Conservation (phyloP, 2,888 invertebrate genomes). For the Mythimna albipuncta region DNA sequence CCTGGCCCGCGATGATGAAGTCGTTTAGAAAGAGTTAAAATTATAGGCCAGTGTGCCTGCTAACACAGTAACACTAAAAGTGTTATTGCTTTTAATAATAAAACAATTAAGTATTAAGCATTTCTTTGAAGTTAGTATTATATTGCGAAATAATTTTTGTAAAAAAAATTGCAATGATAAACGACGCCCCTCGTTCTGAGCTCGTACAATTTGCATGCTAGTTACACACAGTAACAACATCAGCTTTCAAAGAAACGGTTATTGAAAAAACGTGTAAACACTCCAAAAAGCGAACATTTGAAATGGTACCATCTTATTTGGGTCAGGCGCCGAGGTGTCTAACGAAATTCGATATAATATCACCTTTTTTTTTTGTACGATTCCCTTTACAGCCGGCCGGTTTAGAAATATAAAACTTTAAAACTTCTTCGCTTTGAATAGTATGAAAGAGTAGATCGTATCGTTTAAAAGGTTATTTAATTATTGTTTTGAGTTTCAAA, state of each 20-base stretch:
- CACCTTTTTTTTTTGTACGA: slow-evolving; percentile 59
- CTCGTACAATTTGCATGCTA: not conserved
- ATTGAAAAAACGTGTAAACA: slow-evolving; percentile 15
- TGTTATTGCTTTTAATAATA: slow-evolving; percentile 49
- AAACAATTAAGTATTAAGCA: not conserved
- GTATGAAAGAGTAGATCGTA: slow-evolving; percentile 22
- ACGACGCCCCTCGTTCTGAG: not conserved
- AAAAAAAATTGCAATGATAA: not conserved
- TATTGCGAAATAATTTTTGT: not conserved
- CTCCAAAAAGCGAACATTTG: slow-evolving; percentile 32
- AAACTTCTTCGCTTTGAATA: slow-evolving; percentile 12
- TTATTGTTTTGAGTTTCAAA: slow-evolving; percentile 16
- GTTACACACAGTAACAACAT: not conserved
- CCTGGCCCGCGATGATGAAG: slow-evolving; percentile 76
- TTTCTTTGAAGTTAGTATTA: not conserved
- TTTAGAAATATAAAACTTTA: slow-evolving; percentile 37
- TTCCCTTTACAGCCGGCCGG: slow-evolving; percentile 57
- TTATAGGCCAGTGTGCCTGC: slow-evolving; percentile 61
- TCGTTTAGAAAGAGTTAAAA: slow-evolving; percentile 75
- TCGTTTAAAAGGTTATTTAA: slow-evolving; percentile 26
- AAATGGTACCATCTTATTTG: slow-evolving; percentile 60
- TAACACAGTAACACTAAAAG: slow-evolving; percentile 47
- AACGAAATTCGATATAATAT: slow-evolving; percentile 64
- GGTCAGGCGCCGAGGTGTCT: slow-evolving; percentile 80
- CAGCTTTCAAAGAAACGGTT: not conserved